phyloP scores from a whole-genome alignment of 2,888 invertebrate species.

The Himalopsyche tibetana region DNA sequence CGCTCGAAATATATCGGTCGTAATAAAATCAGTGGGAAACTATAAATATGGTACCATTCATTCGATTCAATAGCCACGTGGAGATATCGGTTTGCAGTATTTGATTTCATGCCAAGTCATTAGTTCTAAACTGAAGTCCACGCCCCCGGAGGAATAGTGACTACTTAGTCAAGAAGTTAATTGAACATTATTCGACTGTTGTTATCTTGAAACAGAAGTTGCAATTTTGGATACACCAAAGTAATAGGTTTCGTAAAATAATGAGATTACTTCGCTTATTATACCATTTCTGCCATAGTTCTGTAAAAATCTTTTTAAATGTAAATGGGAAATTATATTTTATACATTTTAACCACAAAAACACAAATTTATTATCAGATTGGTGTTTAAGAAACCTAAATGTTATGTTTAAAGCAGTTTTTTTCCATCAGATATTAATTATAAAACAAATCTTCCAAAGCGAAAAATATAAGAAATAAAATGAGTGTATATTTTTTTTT shows the following conservation, averaged over 20 bases:
- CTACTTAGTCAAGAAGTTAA: conserved; percentile 20
- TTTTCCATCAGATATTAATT: too few relatives aligned
- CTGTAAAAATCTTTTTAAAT: too few relatives aligned
- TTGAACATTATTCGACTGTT: conserved; percentile 12
- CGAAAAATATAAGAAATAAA: too few relatives aligned
- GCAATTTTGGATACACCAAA: not conserved
- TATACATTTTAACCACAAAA: too few relatives aligned
- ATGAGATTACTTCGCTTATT: not conserved
- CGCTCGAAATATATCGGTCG: not conserved
- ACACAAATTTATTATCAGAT: too few relatives aligned
- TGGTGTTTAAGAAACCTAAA: too few relatives aligned
- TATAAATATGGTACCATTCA: conserved; percentile 52
- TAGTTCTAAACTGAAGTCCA: conserved; percentile 44
- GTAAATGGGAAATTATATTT: too few relatives aligned
- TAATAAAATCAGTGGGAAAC: conserved; percentile 47
- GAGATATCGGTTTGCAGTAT: conserved; percentile 49
- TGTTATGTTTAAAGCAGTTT: too few relatives aligned
- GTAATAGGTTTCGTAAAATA: not conserved
- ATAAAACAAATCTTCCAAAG: too few relatives aligned
- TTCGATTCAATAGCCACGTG: conserved; percentile 51
- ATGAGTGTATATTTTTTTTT: too few relatives aligned
- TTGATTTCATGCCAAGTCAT: conserved; percentile 59
- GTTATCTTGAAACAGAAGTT: conserved; percentile 9
- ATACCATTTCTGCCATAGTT: too few relatives aligned
- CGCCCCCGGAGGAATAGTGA: conserved; percentile 21